Evolutionary conservation across 2,113 vertebrate species (phyloP).

Genomic region (Kryptolebias marmoratus): DNA sequence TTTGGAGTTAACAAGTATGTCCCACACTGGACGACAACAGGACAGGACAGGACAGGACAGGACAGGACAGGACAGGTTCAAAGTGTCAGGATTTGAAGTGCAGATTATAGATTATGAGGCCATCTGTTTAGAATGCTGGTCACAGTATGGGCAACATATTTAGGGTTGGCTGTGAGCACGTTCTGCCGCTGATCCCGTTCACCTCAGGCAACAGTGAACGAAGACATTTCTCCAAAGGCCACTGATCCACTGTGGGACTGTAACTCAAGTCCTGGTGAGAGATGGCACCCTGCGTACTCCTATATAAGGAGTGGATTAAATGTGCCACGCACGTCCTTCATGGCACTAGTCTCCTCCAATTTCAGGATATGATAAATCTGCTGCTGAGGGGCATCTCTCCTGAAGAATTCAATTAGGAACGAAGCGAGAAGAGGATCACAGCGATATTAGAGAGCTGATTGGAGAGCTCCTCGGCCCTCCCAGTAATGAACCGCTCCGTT

Average conservation of each 20-base stretch:
- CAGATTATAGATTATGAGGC: slow-evolving; percentile 63
- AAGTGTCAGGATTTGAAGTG: neutral
- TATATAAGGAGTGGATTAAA: slow-evolving; percentile 61
- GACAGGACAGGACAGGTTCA: neutral
- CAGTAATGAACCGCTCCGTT: slow-evolving; percentile 65
- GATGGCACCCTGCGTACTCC: slow-evolving; percentile 21
- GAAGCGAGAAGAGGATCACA: slow-evolving; percentile 72
- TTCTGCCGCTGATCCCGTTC: slow-evolving; percentile 45
- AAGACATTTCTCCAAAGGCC: slow-evolving; percentile 48
- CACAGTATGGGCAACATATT: slow-evolving; percentile 56
- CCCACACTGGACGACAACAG: neutral
- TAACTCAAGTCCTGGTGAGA: slow-evolving; percentile 41
- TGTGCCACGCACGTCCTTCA: slow-evolving; percentile 68
- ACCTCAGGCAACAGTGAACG: slow-evolving; percentile 18
- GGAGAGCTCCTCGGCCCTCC: slow-evolving; percentile 57
- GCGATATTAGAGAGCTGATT: slow-evolving; percentile 70
- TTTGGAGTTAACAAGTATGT: slow-evolving; percentile 36
- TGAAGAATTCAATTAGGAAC: slow-evolving; percentile 78
- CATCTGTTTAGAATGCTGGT: slow-evolving; percentile 61
- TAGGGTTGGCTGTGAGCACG: slow-evolving; percentile 29
- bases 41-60: neutral
- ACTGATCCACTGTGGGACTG: slow-evolving; percentile 38
- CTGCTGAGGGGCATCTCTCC: slow-evolving; percentile 71
- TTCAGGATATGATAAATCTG: slow-evolving; percentile 75
- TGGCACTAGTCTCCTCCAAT: slow-evolving; percentile 69